phyloP scores from a whole-genome alignment of 2,888 invertebrate genomes.

The Bugula neritina region DNA sequence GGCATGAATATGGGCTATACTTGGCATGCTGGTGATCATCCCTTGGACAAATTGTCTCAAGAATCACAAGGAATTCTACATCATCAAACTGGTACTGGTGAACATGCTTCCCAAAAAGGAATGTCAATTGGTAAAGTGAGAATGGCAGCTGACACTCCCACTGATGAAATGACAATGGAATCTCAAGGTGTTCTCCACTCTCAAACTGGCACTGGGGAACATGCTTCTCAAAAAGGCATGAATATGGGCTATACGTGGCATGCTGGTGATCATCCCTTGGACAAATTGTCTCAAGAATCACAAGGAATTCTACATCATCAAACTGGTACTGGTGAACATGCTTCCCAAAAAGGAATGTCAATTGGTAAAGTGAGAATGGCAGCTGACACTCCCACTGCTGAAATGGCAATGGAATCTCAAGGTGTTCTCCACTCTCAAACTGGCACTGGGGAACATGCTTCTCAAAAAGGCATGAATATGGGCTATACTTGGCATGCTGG shows the following conservation, averaged over 20 bases:
- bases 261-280: background rate
- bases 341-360: background rate
- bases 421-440: constrained; percentile 18
- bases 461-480: constrained; percentile 16
- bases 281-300: background rate
- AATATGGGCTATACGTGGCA: background rate
- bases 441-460: background rate
- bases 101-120: constrained; percentile 17
- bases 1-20: constrained; percentile 17
- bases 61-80: constrained; percentile 6
- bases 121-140: background rate
- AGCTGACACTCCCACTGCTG: background rate
- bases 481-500: background rate
- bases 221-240: constrained; percentile 22
- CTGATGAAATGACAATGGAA: background rate
- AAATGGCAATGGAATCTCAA: background rate
- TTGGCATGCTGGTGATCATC: constrained; percentile 18
- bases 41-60: background rate
- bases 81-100: background rate
- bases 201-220: constrained; percentile 16
- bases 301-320: constrained; percentile 20
- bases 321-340: constrained; percentile 18
- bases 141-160: background rate
- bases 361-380: background rate
- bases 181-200: constrained; percentile 22